Evolutionary conservation across 1,140 invertebrate species (phyloP).

Genomic region (Copidosoma floridanum): DNA sequence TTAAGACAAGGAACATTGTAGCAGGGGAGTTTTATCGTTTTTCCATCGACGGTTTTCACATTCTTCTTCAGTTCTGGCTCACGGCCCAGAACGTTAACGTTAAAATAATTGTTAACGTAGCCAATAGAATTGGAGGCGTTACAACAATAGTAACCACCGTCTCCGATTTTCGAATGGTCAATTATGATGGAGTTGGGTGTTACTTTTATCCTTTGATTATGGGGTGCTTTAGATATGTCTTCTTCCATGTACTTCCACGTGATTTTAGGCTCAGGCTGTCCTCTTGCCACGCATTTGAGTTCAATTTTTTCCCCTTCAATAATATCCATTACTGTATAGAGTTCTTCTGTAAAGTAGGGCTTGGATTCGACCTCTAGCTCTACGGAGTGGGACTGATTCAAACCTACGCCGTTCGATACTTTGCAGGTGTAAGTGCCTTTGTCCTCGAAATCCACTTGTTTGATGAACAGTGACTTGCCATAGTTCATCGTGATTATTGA

Average conservation of each 20-base stretch:
- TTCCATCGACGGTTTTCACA: conserved; percentile 79
- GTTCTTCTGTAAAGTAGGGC: conserved; percentile 92
- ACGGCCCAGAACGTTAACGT: conserved; percentile 92
- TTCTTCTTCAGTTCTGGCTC: conserved; percentile 87
- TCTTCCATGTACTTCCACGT: conserved; percentile 97
- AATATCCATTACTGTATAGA: conserved; percentile 81
- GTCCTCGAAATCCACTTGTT: conserved; percentile 81
- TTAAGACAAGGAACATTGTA: conserved; percentile 92
- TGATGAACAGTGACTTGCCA: conserved; percentile 88
- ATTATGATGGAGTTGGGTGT: conserved; percentile 77
- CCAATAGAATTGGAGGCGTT: conserved; percentile 98
- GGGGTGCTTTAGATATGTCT: conserved; percentile 73
- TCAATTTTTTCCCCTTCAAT: conserved; percentile 88
- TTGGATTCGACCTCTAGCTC: conserved; percentile 76
- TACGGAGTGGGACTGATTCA: conserved; percentile 81
- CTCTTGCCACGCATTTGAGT: conserved; percentile 85
- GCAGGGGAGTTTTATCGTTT: conserved; percentile 81
- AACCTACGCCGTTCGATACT: conserved; percentile 85
- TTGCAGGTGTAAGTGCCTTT: conserved; percentile 87
- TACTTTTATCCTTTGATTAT: conserved; percentile 72
- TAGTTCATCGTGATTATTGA: conserved; percentile 82
- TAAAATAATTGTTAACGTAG: conserved; percentile 97
- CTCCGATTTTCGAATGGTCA: conserved; percentile 78
- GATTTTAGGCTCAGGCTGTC: conserved; percentile 85
- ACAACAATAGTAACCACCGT: conserved; percentile 97